These are phyloP conservation scores for Hestina assimilis DNA, from an alignment of 1,140 invertebrate genomes.

Conservation along the genomic window DNA sequence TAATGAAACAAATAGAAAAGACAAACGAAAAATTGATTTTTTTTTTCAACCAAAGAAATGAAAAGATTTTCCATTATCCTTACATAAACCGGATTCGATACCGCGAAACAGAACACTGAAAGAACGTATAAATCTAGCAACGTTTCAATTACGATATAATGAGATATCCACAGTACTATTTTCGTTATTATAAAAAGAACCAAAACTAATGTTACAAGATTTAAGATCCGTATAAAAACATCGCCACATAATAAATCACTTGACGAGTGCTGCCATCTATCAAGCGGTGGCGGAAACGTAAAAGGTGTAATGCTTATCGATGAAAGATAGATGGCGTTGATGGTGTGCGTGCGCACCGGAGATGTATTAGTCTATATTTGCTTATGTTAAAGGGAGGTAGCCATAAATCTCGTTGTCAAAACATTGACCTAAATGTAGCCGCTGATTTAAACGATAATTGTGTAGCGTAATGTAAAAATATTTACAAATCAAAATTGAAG, in stretches of 20 bases:
- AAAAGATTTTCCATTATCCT: background rate
- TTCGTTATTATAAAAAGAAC: too few species aligned
- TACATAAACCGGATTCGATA: background rate
- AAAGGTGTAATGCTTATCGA: conserved; percentile 57
- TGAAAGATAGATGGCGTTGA: conserved; percentile 65
- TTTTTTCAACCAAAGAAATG: too few species aligned
- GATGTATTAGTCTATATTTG: conserved; percentile 33
- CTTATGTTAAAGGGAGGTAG: conserved; percentile 29
- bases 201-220: background rate
- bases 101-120: background rate
- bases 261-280: conserved; percentile 64
- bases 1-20: too few species aligned
- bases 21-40: too few species aligned
- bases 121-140: conserved; percentile 1
- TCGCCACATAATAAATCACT: conserved; percentile 58
- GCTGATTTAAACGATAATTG: conserved; percentile 31
- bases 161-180: conserved; percentile 5
- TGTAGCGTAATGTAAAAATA: background rate
- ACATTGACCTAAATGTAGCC: conserved; percentile 34
- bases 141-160: conserved; percentile 6
- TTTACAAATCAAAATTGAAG: too few species aligned
- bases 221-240: conserved; percentile 45
- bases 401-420: conserved; percentile 33
- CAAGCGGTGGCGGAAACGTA: conserved; percentile 39
- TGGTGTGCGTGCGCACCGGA: conserved; percentile 35